A percentile compares a stretch with the other conserved stretches of the same genome.
Evolutionary conservation across 2,888 invertebrate species (phyloP).

Genomic region (Epiblema foenella): DNA sequence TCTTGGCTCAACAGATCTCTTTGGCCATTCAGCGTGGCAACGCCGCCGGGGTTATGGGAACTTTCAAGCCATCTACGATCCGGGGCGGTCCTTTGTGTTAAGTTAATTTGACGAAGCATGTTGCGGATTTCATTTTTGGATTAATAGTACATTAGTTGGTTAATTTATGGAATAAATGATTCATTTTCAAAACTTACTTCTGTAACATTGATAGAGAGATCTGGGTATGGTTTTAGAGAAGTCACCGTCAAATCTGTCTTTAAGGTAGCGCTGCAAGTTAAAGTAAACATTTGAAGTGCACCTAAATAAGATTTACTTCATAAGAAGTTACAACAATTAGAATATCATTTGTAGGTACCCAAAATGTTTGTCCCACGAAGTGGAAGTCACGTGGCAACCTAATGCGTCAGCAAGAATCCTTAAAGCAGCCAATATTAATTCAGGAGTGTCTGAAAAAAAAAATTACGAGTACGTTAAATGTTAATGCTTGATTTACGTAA

Average conservation of each 20-base stretch:
- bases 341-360: conserved; percentile 58
- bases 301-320: neutral
- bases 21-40: too few species aligned
- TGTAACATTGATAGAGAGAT: conserved; percentile 72
- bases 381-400: conserved; percentile 91
- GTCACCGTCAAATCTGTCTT: conserved; percentile 71
- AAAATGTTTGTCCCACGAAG: conserved; percentile 90
- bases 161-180: too few species aligned
- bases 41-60: too few species aligned
- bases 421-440: conserved; percentile 88
- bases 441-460: conserved; percentile 85
- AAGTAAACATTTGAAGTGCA: conserved; percentile 23
- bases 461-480: too few species aligned
- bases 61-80: too few species aligned
- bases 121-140: too few species aligned
- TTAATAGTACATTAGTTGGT: too few species aligned
- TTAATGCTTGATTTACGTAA: too few species aligned
- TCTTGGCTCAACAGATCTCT: too few species aligned
- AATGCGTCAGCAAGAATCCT: conserved; percentile 91
- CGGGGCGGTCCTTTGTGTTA: too few species aligned
- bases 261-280: conserved; percentile 68
- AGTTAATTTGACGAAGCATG: too few species aligned
- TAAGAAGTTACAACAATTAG: neutral
- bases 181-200: conserved; percentile 63
- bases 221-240: conserved; percentile 69